Evolutionary conservation across 1,140 invertebrate species (phyloP).

Genomic region (Diachasma alloeum): DNA sequence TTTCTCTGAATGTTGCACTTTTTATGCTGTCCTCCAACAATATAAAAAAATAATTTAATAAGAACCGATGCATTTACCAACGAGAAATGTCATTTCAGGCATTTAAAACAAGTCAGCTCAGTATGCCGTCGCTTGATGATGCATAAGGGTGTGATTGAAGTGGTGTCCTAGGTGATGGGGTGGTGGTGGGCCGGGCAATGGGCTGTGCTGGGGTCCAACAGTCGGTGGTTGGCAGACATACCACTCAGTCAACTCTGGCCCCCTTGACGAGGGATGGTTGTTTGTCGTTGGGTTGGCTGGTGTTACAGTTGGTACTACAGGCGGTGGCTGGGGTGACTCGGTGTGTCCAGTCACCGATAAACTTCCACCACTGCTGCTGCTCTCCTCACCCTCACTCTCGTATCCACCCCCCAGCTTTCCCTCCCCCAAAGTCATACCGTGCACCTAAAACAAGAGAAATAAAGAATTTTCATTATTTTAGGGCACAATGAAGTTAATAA

Average conservation of each 20-base stretch:
- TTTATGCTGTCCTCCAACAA: too few relatives aligned
- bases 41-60: background rate
- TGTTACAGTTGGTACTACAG: conserved; percentile 59
- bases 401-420: conserved; percentile 58
- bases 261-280: conserved; percentile 41
- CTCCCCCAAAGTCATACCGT: conserved; percentile 57
- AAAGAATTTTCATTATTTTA: background rate
- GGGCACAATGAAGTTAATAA: background rate
- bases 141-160: conserved; percentile 61
- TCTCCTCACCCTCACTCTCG: conserved; percentile 64
- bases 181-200: conserved; percentile 65
- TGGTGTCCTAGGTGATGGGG: conserved; percentile 64
- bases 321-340: conserved; percentile 56
- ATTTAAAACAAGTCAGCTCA: conserved; percentile 34
- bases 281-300: conserved; percentile 44
- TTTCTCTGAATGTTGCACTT: too few relatives aligned
- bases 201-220: conserved; percentile 59
- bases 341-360: conserved; percentile 61
- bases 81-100: background rate
- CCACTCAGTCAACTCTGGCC: conserved; percentile 69
- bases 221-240: conserved; percentile 68
- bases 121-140: conserved; percentile 62
- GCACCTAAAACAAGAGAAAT: conserved; percentile 49
- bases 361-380: conserved; percentile 60
- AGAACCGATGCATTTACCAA: background rate